These are phyloP conservation scores for Drosophila carrolli DNA, from an alignment of 1,140 invertebrate genomes.

Conservation along the genomic window DNA sequence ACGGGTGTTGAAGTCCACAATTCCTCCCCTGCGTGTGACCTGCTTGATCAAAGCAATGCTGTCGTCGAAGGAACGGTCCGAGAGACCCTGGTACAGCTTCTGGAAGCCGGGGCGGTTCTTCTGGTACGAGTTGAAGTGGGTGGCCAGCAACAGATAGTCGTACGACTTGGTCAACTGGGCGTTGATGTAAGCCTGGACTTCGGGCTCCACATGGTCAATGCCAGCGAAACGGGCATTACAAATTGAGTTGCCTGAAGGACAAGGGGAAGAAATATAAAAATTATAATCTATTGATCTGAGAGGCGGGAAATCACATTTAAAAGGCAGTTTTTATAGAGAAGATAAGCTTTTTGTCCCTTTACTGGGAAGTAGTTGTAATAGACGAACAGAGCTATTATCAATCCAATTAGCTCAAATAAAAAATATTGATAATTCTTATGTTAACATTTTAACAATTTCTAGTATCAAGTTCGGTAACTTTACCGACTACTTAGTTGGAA, in stretches of 20 bases:
- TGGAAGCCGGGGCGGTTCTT: slow-evolving; percentile 91
- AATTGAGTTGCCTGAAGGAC: slow-evolving; percentile 38
- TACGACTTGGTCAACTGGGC: slow-evolving; percentile 89
- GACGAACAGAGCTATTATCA: too few species aligned
- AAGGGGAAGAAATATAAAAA: neutral
- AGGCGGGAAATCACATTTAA: neutral
- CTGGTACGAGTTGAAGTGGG: slow-evolving; percentile 91
- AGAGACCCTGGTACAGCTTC: slow-evolving; percentile 89
- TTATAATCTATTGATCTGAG: slow-evolving; percentile 11
- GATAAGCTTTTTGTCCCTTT: slow-evolving; percentile 1
- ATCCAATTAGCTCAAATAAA: too few species aligned
- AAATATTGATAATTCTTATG: too few species aligned
- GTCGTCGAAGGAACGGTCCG: slow-evolving; percentile 90
- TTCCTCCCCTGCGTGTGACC: slow-evolving; percentile 89
- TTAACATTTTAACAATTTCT: too few species aligned
- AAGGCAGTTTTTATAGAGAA: slow-evolving; percentile 5
- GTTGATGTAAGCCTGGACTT: slow-evolving; percentile 86
- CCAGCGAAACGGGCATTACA: slow-evolving; percentile 89
- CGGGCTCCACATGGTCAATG: slow-evolving; percentile 86
- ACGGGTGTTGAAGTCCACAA: slow-evolving; percentile 63
- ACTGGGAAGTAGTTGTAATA: neutral
- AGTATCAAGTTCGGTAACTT: too few species aligned
- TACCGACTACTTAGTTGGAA: too few species aligned
- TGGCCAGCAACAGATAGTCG: slow-evolving; percentile 90
- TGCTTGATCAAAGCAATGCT: slow-evolving; percentile 91